Evolutionary conservation across 1,140 invertebrate genomes (phyloP).

Genomic region (Temnothorax nylanderi): DNA sequence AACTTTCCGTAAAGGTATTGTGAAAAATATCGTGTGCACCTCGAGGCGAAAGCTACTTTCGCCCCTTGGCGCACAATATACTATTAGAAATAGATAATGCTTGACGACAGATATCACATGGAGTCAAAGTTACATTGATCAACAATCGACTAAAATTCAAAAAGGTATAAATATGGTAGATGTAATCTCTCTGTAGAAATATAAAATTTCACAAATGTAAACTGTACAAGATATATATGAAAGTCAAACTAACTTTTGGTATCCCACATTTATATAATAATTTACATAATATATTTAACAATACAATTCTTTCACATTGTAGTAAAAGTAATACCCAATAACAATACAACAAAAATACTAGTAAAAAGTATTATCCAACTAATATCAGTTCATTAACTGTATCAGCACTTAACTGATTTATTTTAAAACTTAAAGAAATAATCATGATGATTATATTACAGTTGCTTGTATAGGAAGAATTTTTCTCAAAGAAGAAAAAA

Average conservation of each 20-base stretch:
- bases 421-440: background rate
- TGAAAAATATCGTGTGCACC: no score
- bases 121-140: background rate
- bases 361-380: background rate
- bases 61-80: no score
- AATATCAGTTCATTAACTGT: background rate
- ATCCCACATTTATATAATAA: no score
- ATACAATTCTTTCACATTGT: background rate
- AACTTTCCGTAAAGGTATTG: no score
- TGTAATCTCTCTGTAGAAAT: background rate
- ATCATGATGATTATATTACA: background rate
- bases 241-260: no score
- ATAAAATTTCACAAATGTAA: background rate
- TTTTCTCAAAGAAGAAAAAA: background rate
- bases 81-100: background rate
- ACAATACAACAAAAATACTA: background rate
- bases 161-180: no score
- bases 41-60: no score
- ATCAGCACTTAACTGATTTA: no score
- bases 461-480: background rate
- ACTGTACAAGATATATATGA: background rate
- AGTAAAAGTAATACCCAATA: background rate
- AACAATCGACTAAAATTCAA: background rate
- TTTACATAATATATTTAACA: background rate
- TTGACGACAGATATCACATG: background rate